Conservation (phyloP, 2,113 vertebrate species). For the Rhineura floridana region DNA sequence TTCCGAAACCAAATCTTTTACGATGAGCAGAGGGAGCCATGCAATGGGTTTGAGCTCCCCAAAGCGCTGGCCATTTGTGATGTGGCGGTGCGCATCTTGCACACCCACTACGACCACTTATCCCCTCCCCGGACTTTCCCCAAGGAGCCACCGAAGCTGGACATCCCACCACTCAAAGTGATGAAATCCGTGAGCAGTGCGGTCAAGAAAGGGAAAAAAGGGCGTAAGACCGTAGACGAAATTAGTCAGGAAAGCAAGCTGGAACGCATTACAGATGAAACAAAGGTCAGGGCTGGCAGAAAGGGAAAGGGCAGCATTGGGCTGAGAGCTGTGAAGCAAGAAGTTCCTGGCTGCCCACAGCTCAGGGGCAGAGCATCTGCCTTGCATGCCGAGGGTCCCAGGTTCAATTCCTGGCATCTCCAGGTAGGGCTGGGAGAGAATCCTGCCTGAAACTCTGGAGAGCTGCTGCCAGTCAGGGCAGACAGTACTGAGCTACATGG, state of each 20-base stretch:
- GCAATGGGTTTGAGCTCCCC: constrained; percentile 83
- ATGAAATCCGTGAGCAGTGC: accelerated
- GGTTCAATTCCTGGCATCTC: too few species aligned
- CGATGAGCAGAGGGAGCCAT: constrained; percentile 54
- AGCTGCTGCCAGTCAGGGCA: too few species aligned
- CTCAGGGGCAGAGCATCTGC: too few species aligned
- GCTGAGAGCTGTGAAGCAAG: neutral
- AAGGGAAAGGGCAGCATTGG: too few species aligned
- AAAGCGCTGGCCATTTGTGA: constrained; percentile 78
- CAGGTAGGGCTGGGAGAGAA: too few species aligned
- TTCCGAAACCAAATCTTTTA: constrained; percentile 78
- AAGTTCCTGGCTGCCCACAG: neutral
- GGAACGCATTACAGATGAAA: neutral
- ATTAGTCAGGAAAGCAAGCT: neutral
- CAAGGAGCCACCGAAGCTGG: constrained; percentile 29
- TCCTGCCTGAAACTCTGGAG: too few species aligned
- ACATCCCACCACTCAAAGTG: accelerated
- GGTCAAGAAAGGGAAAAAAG: neutral
- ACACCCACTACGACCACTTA: constrained; percentile 87
- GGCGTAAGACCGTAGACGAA: constrained; percentile 52
- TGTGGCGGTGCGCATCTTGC: constrained; percentile 82
- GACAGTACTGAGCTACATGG: too few species aligned
- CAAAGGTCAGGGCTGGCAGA: constrained; percentile 30
- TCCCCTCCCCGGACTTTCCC: constrained; percentile 66
- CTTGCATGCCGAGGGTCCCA: too few species aligned